Evolutionary conservation across 2,113 vertebrate genomes (phyloP).

Genomic region (Oncorhynchus masou): DNA sequence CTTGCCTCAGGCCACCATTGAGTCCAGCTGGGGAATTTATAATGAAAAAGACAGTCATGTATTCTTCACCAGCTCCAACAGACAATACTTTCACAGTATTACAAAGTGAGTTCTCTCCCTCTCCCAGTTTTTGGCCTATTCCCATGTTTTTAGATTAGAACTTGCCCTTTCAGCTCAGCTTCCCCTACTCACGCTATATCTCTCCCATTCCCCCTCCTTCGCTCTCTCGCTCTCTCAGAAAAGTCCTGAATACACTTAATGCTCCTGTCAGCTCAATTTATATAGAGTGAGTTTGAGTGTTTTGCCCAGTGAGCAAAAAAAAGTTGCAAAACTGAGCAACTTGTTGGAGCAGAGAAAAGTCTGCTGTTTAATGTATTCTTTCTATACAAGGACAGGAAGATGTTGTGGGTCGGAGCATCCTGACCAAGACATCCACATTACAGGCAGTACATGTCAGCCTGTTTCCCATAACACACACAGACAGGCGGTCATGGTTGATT

Average conservation of each 20-base stretch:
- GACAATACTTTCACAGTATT: constrained; percentile 67
- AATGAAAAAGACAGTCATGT: constrained; percentile 72
- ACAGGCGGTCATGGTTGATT: constrained; percentile 41
- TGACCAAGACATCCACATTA: constrained; percentile 45
- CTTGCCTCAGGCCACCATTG: constrained; percentile 65
- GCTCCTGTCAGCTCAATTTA: constrained; percentile 35
- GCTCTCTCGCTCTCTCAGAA: constrained; percentile 22
- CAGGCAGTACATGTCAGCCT: constrained; percentile 23
- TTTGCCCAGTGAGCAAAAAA: constrained; percentile 12
- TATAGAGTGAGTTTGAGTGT: constrained; percentile 30
- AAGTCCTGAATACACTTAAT: constrained; percentile 34
- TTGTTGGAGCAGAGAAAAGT: constrained; percentile 6
- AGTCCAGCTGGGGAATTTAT: constrained; percentile 68
- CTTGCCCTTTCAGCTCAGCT: constrained; percentile 44
- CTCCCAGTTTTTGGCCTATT: constrained; percentile 48
- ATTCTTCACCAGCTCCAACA: constrained; percentile 72
- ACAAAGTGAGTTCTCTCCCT: constrained; percentile 49
- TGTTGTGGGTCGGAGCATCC: constrained; percentile 14
- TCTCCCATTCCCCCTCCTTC: constrained; percentile 22
- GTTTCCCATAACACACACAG: constrained; percentile 32
- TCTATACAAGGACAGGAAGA: constrained; percentile 17
- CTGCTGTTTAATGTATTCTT: background rate
- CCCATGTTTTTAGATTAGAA: constrained; percentile 69
- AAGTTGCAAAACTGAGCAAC: constrained; percentile 13
- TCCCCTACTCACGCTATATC: constrained; percentile 23